Evolutionary conservation across 2,113 vertebrate species (phyloP).

Genomic region (Apteryx mantelli): DNA sequence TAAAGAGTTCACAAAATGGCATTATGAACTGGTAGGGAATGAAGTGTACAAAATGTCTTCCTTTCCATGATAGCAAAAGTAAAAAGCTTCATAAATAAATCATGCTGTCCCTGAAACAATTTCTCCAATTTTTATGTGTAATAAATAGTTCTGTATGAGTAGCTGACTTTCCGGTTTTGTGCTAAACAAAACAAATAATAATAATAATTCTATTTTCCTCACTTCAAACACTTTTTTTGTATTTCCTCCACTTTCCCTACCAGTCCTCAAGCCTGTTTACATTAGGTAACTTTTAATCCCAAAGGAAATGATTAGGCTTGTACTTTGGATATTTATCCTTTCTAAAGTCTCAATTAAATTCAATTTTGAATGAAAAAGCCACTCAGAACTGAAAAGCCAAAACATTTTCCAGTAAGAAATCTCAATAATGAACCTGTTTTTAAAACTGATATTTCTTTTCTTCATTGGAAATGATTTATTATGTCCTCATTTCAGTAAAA

Average conservation of each 20-base stretch:
- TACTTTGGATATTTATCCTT: background rate
- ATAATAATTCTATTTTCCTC: background rate
- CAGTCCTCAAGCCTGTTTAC: background rate
- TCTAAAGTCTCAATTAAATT: background rate
- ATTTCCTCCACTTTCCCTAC: background rate
- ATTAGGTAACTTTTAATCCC: background rate
- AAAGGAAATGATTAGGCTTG: background rate
- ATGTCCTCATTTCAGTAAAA: no score
- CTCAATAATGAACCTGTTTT: rapidly evolving
- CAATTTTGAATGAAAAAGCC: background rate
- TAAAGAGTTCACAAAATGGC: background rate
- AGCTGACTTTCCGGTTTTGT: background rate
- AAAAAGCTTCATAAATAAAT: background rate
- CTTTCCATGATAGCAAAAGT: background rate
- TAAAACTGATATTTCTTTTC: background rate
- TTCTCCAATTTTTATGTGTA: background rate
- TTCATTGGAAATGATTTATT: background rate
- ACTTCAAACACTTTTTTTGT: background rate
- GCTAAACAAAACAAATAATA: background rate
- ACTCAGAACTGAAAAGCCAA: background rate
- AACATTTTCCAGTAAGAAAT: background rate
- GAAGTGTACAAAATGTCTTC: background rate
- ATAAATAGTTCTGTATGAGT: background rate
- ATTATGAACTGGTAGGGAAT: background rate
- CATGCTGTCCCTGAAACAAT: background rate